These are phyloP conservation scores for Atherinosoma microstoma DNA, from an alignment of 2,797 vertebrate species.

Conservation along the genomic window DNA sequence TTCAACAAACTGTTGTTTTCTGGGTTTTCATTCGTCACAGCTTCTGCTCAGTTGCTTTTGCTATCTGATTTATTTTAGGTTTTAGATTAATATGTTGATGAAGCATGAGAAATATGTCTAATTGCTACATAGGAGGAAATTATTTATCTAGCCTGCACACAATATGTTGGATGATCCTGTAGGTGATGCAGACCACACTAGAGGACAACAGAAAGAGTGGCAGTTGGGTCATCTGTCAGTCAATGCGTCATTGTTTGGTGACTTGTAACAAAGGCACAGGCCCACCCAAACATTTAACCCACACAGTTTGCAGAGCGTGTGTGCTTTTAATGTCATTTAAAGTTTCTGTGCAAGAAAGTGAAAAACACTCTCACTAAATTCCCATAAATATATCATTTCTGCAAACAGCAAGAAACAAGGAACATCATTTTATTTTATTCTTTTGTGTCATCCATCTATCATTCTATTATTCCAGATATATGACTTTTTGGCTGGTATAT, in stretches of 20 bases:
- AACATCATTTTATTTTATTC: neutral
- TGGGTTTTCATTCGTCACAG: slow-evolving; percentile 2
- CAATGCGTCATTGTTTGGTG: slow-evolving; percentile 26
- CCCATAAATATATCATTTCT: neutral
- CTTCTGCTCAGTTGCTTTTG: neutral
- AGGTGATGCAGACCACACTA: slow-evolving; percentile 11
- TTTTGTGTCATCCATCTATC: neutral
- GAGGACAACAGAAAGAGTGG: slow-evolving; percentile 30
- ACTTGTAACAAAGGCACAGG: slow-evolving; percentile 17
- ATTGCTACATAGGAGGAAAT: neutral
- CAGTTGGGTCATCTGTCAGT: slow-evolving; percentile 39
- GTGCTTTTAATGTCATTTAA: slow-evolving; percentile 6
- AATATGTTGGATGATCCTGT: neutral
- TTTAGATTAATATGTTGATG: neutral
- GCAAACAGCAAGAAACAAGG: neutral
- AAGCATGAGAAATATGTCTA: neutral
- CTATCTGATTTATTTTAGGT: neutral
- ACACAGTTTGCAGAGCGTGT: slow-evolving; percentile 11
- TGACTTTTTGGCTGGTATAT: neutral
- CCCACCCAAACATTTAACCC: slow-evolving; percentile 51
- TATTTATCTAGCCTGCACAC: neutral
- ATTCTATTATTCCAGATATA: neutral
- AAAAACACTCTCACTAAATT: slow-evolving; percentile 8
- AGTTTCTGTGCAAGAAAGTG: slow-evolving; percentile 9
- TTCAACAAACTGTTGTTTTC: slow-evolving; percentile 6